Base-by-base conservation (phyloP, 2,888 invertebrate genomes). In the Sinhomidia bicolor region DNA sequence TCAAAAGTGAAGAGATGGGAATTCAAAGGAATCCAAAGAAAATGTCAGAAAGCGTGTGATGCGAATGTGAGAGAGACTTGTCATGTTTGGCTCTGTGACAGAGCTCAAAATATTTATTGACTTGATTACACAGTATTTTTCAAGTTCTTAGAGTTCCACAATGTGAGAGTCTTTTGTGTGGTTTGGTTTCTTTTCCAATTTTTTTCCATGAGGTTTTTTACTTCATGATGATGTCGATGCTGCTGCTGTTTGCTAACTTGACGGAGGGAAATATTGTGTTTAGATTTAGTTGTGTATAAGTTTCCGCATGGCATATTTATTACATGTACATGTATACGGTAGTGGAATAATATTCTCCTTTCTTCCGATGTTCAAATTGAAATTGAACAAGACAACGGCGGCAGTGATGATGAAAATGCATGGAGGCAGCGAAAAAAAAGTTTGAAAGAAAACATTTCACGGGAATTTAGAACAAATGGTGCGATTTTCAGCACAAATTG, bases 61-160 rank as follows among this genome's bases (percentile, higher is more conserved):
- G 62, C 62, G 54, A 20, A 7, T 41, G 41, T 41, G 20, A 20
- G 20, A 57, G 51, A 26, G 20, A 32, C 65, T 32, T 41, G 68
- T 71, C 68, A 41, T 36, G 6, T 71, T 71, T n/a, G 68, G 68
- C 68, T 71, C 68, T 23, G 68, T 71, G 68, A 71, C 68, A 71
- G 68, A 71, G 36, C 41, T 71, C 68, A 71, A 41, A 71, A 71
- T 71, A 71, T 71, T 71, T 71, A 71, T 41, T 29, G 65, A 65
- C n/a, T 32, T 12, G n/a, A 65, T 71, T 71, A 20, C 41, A 41
- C n/a, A 7, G 68, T 36, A 0, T 62, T 62, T 62, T 26, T 26
- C 12, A 36, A 71, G 41, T 71, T 20, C 2, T n/a, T 71, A 9
- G 68, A 71, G 41, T 65, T 65, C n/a, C n/a, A n/a, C n/a, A n/a